Evolutionary conservation across 53 echinoderm and acorn worm genomes (phyloP).

Genomic region (Apostichopus leukothele): DNA sequence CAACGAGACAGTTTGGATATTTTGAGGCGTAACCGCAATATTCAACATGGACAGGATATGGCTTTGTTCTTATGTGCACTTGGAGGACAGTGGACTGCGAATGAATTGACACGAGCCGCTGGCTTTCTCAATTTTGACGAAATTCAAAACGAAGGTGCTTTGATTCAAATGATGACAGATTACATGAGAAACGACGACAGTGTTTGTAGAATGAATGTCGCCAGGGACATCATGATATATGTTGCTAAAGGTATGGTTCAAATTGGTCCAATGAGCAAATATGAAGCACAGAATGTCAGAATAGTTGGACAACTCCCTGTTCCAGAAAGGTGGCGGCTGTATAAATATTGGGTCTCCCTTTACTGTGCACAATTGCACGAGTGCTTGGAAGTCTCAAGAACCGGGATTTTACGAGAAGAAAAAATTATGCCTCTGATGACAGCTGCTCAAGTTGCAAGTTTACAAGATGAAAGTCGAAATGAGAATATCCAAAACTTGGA

Average conservation of each 20-base stretch:
- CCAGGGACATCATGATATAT: not conserved
- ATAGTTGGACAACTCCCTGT: not conserved
- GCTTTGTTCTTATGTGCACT: not conserved
- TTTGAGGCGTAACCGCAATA: not conserved
- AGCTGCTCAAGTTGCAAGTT: not conserved
- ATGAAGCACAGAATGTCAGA: constrained; percentile 8
- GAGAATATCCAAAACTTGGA: constrained; percentile 19
- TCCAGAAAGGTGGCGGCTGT: constrained; percentile 19
- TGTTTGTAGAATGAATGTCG: not conserved
- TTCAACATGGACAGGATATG: not conserved
- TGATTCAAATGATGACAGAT: constrained; percentile 17
- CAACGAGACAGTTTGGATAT: not conserved
- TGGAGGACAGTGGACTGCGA: not conserved
- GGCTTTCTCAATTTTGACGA: not conserved
- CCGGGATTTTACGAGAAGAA: not conserved
- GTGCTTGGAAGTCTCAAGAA: not conserved
- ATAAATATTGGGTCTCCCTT: constrained; percentile 33
- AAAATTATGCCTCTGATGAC: constrained; percentile 9
- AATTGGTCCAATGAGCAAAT: constrained; percentile 15
- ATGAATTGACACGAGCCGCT: not conserved
- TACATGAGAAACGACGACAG: not conserved
- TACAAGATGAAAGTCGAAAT: not conserved
- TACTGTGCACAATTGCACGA: constrained; percentile 14
- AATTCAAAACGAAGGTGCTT: not conserved
- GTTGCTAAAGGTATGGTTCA: constrained; percentile 20